Base-by-base conservation (phyloP, 2,113 vertebrate species). In the Petrocephalus microphthalmus region DNA sequence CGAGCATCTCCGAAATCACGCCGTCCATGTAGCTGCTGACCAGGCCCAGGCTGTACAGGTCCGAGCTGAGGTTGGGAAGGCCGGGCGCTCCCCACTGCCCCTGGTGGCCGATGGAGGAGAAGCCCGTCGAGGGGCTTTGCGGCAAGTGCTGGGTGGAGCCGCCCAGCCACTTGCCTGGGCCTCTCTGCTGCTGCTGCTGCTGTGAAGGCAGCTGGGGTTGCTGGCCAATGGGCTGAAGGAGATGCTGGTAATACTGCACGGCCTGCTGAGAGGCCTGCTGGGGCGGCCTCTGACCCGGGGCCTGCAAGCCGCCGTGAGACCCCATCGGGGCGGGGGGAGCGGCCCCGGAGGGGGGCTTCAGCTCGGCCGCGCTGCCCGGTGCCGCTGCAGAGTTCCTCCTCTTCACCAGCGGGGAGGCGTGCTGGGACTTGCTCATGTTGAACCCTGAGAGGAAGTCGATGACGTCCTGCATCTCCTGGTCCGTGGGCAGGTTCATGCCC, bases 391-490 rank as follows among this genome's bases (percentile, higher is more conserved):
- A 99, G 93, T 98, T 98, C 92, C 97, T 97, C 92, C 98, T 96
- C 92, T 97, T 99, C 88, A 97, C 95, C 94, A 97, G 90, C 0
- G 98, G 98, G 5, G 98, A 99, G 5, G 97, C 96, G 93, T 99
- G 97, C 94, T 99, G 98, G 57, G 98, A 99, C 93, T 99, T 99
- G 88, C 97, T 97, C 98, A 99, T 98, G 93, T 98, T 99, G 94
- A 99, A 99, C 85, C 98, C 98, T 29, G 98, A 99, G 89, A 99
- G 96, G 93, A 99, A 99, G 94, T 99, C 98, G 3, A 99, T 99
- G 89, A 99, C 98, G 67, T 99, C 98, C 93, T 99, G 98, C 98
- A 99, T 99, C 94, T 99, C 98, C 93, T 99, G 98, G 94, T 99
- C 98, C 0, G 97, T 99, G 25, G 98, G 98, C 90, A 99, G 92